These are phyloP conservation scores for Oncorhynchus clarkii DNA, from an alignment of 2,113 vertebrate genomes.

Conservation along the genomic window DNA sequence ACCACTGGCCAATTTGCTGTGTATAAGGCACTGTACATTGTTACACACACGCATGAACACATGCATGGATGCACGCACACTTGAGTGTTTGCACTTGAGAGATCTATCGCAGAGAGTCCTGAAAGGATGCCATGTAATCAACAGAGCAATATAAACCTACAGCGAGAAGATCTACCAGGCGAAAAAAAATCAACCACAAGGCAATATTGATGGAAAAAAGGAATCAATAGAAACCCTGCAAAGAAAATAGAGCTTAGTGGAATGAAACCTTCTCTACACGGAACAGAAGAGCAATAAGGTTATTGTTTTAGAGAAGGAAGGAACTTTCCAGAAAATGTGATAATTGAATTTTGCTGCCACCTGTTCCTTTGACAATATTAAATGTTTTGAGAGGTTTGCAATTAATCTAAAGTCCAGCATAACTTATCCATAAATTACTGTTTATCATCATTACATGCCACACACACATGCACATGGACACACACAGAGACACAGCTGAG, in stretches of 20 bases:
- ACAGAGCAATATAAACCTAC: slow-evolving; percentile 19
- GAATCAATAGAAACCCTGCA: slow-evolving; percentile 29
- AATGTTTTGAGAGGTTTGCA: slow-evolving; percentile 25
- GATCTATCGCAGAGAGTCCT: not conserved
- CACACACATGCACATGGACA: slow-evolving; percentile 9
- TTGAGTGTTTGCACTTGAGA: not conserved
- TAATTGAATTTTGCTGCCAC: slow-evolving; percentile 1
- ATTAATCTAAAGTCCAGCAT: slow-evolving; percentile 26
- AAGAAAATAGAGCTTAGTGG: slow-evolving; percentile 31
- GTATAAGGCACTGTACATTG: not conserved
- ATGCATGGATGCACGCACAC: not conserved
- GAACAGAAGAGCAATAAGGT: not conserved
- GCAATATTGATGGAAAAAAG: slow-evolving; percentile 33
- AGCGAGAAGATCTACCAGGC: slow-evolving; percentile 1
- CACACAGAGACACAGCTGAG: slow-evolving; percentile 22
- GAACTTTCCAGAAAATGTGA: not conserved
- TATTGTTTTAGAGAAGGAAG: not conserved
- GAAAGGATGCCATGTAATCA: slow-evolving; percentile 35
- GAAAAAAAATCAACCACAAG: slow-evolving; percentile 33
- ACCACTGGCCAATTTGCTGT: no score
- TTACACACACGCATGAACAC: not conserved
- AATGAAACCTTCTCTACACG: not conserved
- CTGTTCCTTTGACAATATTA: slow-evolving; percentile 41
- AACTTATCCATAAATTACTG: slow-evolving; percentile 62
- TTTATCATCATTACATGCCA: slow-evolving; percentile 11